Evolutionary conservation across 1,140 invertebrate species (phyloP), one percentile per base, ranked within the genome.

Genomic region (Heliconius melpomene): DNA sequence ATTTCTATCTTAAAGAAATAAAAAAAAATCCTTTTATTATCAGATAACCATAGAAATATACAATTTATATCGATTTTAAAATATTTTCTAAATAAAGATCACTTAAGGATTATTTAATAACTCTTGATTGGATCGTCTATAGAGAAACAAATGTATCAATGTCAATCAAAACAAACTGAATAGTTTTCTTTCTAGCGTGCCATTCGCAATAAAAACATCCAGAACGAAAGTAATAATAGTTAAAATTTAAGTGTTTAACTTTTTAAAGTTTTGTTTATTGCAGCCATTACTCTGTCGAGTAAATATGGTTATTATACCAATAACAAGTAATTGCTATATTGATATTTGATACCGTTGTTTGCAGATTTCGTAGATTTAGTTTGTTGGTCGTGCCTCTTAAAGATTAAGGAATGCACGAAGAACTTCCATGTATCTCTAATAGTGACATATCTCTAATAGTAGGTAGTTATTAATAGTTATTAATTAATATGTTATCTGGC

Each of bases 241-340:
- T 79, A 79, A 79, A 79, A 54, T 70, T 77, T 71, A 32, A 78
- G 80, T 82, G 74, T 77, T 74, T 78, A 81, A 78, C 80, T 81
- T 78, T 78, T 81, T n/a, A 66, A 78, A 74, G n/a, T 78, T 78
- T 75, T 77, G 60, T 78, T 82, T 82, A 79, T 78, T 79, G 73
- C 73, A 26, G 50, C 77, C 36, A 78, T 72, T 79, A 77, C 20
- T 16, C 74, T 66, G 38, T 57, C 79, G 74, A 71, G 81, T 73
- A 82, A 82, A 79, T 74, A 82, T 73, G 76, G 79, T 75, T 81
- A 72, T 81, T 78, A 74, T 26, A 74, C 23, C 78, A 60, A 74
- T 79, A 79, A 66, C 78, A 74, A 38, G 54, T 60, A 79, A 75
- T 79, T 66, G 57, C 72, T 50, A 36, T 71, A 79, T 74, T 74